Base-by-base conservation (phyloP, 2,888 invertebrate genomes). In the Drosophila austrosaltans region DNA sequence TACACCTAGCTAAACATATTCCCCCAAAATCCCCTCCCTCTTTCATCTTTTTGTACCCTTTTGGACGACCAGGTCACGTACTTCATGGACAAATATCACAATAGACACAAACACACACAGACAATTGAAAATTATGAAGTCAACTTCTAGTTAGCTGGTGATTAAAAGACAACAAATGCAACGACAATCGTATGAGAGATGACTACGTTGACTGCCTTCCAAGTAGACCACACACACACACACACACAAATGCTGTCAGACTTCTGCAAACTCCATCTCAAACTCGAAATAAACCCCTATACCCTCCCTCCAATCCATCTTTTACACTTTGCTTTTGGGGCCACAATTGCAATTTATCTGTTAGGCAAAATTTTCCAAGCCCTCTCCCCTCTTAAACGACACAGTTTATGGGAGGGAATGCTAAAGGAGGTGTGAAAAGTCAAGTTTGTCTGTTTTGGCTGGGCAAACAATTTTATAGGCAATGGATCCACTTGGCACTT, bases 91-190 rank as follows among this genome's bases (percentile, higher is more conserved):
- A n/a, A 42, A 53, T 32, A 12, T 69, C 79, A 79, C 79, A 77
- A 82, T 64, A 75, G 66, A 56, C 72, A 56, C 58, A 66, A 61
- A 66, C 57, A 73, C 74, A 72, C 58, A 66, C 67, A 66, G 61
- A 73, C 72, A 72, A 72, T 73, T 73, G 67, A 10, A 74, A 72
- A 72, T 73, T 72, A 72, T 72, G 72, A 72, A 72, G 72, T 72
- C 72, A 66, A 72, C 72, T 72, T 74, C 74, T 72, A 73, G 74
- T 85, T 80, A 87, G 72, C 74, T 73, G 76, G 76, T 87, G 88
- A 87, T 83, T 85, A 82, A 83, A 88, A 86, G 86, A 83, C 88
- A 83, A 85, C 83, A 87, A 75, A 72, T 72, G 85, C 78, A 75
- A 68, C 69, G 76, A 71, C 61, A 70, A 22, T 22, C 8, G 20